Conservation (phyloP, 2,113 vertebrate species). For the Hippocampus comes region DNA sequence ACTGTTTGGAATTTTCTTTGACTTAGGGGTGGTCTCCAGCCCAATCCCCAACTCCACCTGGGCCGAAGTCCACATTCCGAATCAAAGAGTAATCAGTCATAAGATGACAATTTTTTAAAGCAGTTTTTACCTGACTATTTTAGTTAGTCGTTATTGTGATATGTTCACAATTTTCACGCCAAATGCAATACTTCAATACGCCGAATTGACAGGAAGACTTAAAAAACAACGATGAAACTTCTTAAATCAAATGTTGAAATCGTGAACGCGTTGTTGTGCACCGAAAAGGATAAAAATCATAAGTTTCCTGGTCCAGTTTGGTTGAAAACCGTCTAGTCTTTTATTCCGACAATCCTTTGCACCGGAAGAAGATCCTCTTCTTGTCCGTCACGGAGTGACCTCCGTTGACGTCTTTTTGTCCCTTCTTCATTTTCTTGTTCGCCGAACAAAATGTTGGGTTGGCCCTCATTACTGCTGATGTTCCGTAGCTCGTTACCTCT, state of each 20-base stretch:
- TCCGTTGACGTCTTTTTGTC: slow-evolving; percentile 23
- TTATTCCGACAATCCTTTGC: slow-evolving; percentile 27
- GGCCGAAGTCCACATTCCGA: too few relatives aligned
- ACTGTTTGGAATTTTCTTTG: too few relatives aligned
- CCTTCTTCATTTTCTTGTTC: not conserved
- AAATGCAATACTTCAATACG: too few relatives aligned
- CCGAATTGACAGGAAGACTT: not conserved
- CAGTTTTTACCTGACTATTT: too few relatives aligned
- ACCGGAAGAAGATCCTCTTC: slow-evolving; percentile 40
- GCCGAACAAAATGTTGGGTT: slow-evolving; percentile 22
- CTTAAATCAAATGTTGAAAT: not conserved
- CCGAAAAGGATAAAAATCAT: not conserved
- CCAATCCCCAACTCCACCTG: too few relatives aligned
- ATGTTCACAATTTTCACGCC: too few relatives aligned
- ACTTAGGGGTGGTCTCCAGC: too few relatives aligned
- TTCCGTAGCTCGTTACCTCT: slow-evolving; percentile 5
- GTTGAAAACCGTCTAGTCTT: slow-evolving; percentile 3
- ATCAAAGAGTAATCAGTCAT: too few relatives aligned
- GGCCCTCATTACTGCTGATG: not conserved
- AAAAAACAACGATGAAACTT: not conserved
- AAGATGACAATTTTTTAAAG: too few relatives aligned
- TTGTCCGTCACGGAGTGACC: not conserved
- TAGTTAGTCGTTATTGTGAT: too few relatives aligned
- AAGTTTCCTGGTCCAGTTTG: not conserved
- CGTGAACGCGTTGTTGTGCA: not conserved